Evolutionary conservation across 2,888 invertebrate species (phyloP).

Genomic region (Pogonocherus hispidulus): DNA sequence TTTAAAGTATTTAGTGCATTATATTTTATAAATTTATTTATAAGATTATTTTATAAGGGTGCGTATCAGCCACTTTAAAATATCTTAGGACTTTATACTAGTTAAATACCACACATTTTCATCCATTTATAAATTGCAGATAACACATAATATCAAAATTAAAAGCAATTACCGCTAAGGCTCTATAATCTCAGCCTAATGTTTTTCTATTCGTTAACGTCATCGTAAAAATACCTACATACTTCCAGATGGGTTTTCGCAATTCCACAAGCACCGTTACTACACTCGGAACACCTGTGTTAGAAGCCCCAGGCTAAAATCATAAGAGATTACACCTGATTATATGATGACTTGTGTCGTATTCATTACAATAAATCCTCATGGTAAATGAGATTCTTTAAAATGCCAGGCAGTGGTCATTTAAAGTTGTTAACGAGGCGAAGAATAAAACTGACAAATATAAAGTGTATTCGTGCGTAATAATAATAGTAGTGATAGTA

Average conservation of each 20-base stretch:
- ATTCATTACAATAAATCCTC: conserved; percentile 4
- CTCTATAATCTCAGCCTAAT: neutral
- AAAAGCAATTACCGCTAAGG: neutral
- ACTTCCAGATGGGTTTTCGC: neutral
- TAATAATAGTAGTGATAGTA: neutral
- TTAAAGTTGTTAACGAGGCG: neutral
- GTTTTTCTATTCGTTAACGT: neutral
- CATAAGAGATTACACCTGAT: conserved; percentile 11
- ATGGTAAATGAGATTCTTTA: neutral
- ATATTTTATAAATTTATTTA: too few species aligned
- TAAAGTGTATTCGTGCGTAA: neutral
- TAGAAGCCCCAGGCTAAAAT: conserved; percentile 12
- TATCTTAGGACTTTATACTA: too few species aligned
- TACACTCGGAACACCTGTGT: conserved; percentile 19
- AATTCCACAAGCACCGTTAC: conserved; percentile 14
- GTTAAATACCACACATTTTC: neutral
- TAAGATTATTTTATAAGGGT: too few species aligned
- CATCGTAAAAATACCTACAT: neutral
- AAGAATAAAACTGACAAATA: neutral
- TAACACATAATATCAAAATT: neutral
- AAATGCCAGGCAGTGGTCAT: neutral
- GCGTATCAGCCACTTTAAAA: too few species aligned
- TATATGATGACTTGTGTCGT: neutral
- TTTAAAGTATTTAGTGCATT: too few species aligned
- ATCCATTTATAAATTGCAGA: neutral